phyloP scores from a whole-genome alignment of 1,140 invertebrate genomes.

The Rhyzopertha dominica region DNA sequence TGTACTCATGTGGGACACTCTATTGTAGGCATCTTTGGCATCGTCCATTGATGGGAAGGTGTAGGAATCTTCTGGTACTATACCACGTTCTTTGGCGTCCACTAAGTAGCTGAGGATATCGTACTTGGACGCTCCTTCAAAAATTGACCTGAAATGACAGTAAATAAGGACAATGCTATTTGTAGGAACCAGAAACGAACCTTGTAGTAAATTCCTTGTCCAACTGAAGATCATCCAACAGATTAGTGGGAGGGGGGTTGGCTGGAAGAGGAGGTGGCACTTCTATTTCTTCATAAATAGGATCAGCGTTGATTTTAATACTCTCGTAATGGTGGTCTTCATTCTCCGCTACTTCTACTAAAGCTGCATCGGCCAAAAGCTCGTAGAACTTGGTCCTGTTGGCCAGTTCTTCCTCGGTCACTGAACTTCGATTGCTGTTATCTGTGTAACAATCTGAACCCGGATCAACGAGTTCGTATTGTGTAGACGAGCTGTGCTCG shows the following conservation, averaged over 20 bases:
- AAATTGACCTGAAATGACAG: slow-evolving; percentile 57
- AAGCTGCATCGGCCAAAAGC: slow-evolving; percentile 58
- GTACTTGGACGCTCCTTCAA: slow-evolving; percentile 80
- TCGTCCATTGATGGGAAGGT: slow-evolving; percentile 56
- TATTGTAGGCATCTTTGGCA: slow-evolving; percentile 50
- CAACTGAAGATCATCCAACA: slow-evolving; percentile 54
- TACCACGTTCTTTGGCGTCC: slow-evolving; percentile 72
- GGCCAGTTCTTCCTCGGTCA: slow-evolving; percentile 53
- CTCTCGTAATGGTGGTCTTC: slow-evolving; percentile 73
- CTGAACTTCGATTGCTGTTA: slow-evolving; percentile 46
- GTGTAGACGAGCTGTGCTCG: slow-evolving; percentile 50
- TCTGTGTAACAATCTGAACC: slow-evolving; percentile 61
- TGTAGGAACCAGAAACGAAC: slow-evolving; percentile 36
- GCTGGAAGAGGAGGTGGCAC: slow-evolving; percentile 71
- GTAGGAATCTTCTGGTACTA: slow-evolving; percentile 57
- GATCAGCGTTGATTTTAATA: slow-evolving; percentile 66
- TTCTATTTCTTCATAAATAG: slow-evolving; percentile 85
- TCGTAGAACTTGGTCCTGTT: slow-evolving; percentile 64
- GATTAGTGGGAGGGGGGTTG: slow-evolving; percentile 61
- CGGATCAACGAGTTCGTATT: slow-evolving; percentile 50
- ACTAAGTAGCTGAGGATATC: slow-evolving; percentile 85
- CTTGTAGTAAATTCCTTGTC: slow-evolving; percentile 54
- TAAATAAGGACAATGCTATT: slow-evolving; percentile 10
- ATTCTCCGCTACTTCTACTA: slow-evolving; percentile 56
- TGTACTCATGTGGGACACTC: slow-evolving; percentile 54